Evolutionary conservation across 2,797 vertebrate species (phyloP), one percentile per base, ranked within the genome.

Genomic region (Coregonus ussuriensis): DNA sequence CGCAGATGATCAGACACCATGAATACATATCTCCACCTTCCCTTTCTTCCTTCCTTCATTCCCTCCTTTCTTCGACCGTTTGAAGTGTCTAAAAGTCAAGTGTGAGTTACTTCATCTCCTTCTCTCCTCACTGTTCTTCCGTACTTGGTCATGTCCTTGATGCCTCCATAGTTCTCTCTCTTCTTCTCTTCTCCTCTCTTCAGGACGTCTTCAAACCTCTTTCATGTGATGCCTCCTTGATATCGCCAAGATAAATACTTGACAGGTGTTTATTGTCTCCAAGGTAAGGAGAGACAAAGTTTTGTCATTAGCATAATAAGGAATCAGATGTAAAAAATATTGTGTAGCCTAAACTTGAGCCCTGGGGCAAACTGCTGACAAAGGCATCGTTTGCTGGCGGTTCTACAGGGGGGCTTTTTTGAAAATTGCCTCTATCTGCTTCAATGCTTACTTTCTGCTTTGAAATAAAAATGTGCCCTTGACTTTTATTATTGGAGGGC

Each of bases 271-370:
- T 82, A 79, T 78, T 29, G 13, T 35, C 3, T 83, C 70, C 0
- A 29, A 85, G 87, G 82, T 83, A 83, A 68, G 79, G 52, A 87
- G 11, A 47, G 75, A 82, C 71, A 83, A 87, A 85, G 85, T 84
- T 88, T 81, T 73, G 69, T 79, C 81, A 92, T 94, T 89, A 87
- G 71, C 88, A 87, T 88, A 88, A 90, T 85, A 90, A 85, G 81
- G 77, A 84, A 83, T 89, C 78, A 81, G 83, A 89, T 86, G 62
- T 82, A 78, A 82, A 87, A 13, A 88, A 81, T 74, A 79, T 87
- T 81, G 76, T 74, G 47, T 77, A 25, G 25, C 25, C 18, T 29
- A 80, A 86, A 79, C 80, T 74, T 80, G 67, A 77, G 82, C 86
- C 77, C 77, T 9, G 59, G 78, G 84, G 87, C 83, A 92, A 88